A percentile compares a stretch with the other conserved stretches of the same genome.
phyloP scores from a whole-genome alignment of 2,888 invertebrate genomes.

The Anthoptus insignis region DNA sequence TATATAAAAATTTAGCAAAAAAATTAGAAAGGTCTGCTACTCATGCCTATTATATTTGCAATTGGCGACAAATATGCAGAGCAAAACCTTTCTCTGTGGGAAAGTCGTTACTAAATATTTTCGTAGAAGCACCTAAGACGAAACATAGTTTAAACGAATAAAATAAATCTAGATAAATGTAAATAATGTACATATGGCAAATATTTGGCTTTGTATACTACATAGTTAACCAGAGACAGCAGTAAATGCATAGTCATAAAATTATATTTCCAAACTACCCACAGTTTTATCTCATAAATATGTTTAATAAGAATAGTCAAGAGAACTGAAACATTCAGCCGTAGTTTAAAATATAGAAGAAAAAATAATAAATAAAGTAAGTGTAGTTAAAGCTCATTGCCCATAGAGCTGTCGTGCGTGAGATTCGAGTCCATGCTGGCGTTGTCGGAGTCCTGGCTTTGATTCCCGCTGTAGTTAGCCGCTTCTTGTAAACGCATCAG shows the following conservation, averaged over 20 bases:
- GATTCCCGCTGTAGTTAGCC: constrained; percentile 96
- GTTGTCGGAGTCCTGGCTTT: constrained; percentile 97
- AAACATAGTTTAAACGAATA: constrained; percentile 57
- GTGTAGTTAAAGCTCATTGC: constrained; percentile 75
- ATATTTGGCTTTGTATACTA: constrained; percentile 83
- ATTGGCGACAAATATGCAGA: constrained; percentile 77
- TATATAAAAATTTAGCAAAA: constrained; percentile 57
- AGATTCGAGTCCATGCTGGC: constrained; percentile 94
- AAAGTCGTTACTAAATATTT: constrained; percentile 48
- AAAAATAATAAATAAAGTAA: constrained; percentile 27
- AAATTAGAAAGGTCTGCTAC: constrained; percentile 67
- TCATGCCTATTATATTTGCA: constrained; percentile 80
- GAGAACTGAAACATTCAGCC: constrained; percentile 20
- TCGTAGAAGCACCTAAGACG: constrained; percentile 48
- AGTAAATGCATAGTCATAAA: constrained; percentile 34
- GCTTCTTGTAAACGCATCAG: constrained; percentile 98
- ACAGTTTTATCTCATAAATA: constrained; percentile 23
- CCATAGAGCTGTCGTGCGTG: constrained; percentile 90
- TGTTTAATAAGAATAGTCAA: constrained; percentile 20
- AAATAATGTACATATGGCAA: constrained; percentile 83
- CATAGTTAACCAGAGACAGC: constrained; percentile 63
- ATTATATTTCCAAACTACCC: constrained; percentile 30
- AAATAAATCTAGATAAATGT: constrained; percentile 70
- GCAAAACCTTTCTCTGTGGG: constrained; percentile 64
- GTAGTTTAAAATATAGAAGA: constrained; percentile 7